Conservation (phyloP, 2,113 vertebrate genomes). For the Aplodontia rufa region DNA sequence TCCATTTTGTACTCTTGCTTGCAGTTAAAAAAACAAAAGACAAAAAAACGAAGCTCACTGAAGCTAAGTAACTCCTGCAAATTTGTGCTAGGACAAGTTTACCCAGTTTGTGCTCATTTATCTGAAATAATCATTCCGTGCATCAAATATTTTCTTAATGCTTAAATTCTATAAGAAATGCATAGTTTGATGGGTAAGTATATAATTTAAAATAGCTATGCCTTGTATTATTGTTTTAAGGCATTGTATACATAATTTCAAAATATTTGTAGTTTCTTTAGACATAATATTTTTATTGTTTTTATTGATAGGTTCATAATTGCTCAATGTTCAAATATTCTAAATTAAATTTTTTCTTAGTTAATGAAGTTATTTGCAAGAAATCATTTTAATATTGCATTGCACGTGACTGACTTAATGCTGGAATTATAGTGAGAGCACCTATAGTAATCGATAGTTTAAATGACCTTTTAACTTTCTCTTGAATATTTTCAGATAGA, state of each 20-base stretch:
- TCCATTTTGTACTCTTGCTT: not conserved
- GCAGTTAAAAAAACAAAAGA: not conserved
- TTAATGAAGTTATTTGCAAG: constrained; percentile 22
- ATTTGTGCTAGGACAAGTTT: not conserved
- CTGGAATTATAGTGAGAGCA: constrained; percentile 5
- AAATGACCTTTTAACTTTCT: constrained; percentile 58
- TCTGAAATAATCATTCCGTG: not conserved
- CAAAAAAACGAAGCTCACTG: not conserved
- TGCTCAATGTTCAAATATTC: constrained; percentile 4
- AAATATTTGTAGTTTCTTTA: not conserved
- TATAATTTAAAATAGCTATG: not conserved
- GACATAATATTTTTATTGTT: not conserved
- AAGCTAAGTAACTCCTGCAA: not conserved
- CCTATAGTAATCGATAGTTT: constrained; percentile 34
- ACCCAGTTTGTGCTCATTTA: not conserved
- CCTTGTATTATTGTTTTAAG: not conserved
- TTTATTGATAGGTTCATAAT: not conserved
- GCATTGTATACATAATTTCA: constrained; percentile 2
- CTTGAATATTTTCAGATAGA: constrained; percentile 50
- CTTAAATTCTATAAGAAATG: not conserved
- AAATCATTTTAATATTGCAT: constrained; percentile 23
- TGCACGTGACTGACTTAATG: constrained; percentile 20
- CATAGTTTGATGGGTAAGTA: not conserved
- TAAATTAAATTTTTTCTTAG: not conserved
- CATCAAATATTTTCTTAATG: not conserved